Evolutionary conservation across 2,888 invertebrate species (phyloP).

Genomic region (Lepeophtheirus nordmannii): DNA sequence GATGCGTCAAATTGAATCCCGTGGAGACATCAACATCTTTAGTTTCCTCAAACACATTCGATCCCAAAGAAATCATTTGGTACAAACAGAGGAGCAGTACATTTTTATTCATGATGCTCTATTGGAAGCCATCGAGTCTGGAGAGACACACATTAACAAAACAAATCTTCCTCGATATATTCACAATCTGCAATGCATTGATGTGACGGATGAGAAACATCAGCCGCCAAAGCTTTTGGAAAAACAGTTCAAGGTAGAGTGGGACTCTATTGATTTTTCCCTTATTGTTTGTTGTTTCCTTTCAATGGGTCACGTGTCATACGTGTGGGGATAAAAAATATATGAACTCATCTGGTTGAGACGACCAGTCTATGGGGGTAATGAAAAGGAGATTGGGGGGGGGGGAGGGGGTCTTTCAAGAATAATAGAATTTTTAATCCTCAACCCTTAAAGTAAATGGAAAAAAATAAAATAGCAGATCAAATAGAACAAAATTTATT

Average conservation of each 20-base stretch:
- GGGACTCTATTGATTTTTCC: too few species aligned
- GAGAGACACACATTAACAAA: conserved; percentile 57
- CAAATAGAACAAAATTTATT: too few species aligned
- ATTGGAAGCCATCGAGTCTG: conserved; percentile 75
- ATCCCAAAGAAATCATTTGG: conserved; percentile 69
- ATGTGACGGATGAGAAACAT: conserved; percentile 25
- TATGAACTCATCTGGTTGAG: too few species aligned
- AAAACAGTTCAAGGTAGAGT: conserved; percentile 53
- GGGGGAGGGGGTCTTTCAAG: too few species aligned
- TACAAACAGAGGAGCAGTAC: conserved; percentile 96
- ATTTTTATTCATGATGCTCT: conserved; percentile 93
- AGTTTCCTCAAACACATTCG: conserved; percentile 87
- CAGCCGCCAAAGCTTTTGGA: conserved; percentile 38
- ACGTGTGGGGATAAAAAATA: too few species aligned
- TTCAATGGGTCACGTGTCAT: too few species aligned
- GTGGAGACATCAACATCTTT: conserved; percentile 70
- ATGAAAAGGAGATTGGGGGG: too few species aligned
- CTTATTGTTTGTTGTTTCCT: too few species aligned
- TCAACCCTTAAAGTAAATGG: too few species aligned
- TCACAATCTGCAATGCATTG: conserved; percentile 34
- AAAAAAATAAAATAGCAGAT: too few species aligned
- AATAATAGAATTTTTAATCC: too few species aligned
- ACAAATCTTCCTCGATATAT: conserved; percentile 34
- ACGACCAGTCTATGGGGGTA: too few species aligned
- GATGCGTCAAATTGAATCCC: conserved; percentile 70